Conservation (phyloP, 2,888 invertebrate species). For the Ceriagrion tenellum region DNA sequence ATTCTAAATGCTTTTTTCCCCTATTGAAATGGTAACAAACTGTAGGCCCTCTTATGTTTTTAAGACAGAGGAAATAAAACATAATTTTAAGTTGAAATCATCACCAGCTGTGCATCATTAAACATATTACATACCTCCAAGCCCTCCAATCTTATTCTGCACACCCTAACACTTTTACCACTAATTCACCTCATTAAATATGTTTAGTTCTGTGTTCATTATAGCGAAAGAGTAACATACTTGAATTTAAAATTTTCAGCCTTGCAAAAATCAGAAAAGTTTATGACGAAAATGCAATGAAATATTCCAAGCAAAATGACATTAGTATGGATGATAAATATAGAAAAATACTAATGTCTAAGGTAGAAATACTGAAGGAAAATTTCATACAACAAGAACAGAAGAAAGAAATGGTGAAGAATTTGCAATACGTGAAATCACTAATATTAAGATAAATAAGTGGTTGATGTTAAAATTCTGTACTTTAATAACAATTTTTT, state of each 20-base stretch:
- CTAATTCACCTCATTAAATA: too few species aligned
- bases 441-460: neutral
- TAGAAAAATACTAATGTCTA: neutral
- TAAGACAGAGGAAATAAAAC: too few species aligned
- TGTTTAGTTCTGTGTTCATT: too few species aligned
- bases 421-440: neutral
- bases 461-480: neutral
- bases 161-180: too few species aligned
- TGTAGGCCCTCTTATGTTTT: too few species aligned
- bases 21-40: too few species aligned
- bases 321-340: neutral
- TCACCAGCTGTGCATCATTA: too few species aligned
- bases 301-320: neutral
- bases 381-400: neutral
- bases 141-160: too few species aligned
- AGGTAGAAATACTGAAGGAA: neutral
- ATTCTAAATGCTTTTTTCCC: too few species aligned
- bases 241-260: constrained; percentile 1
- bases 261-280: neutral
- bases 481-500: neutral
- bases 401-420: constrained; percentile 36
- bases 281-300: neutral
- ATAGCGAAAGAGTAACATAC: neutral
- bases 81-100: too few species aligned
- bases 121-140: too few species aligned